phyloP scores from a whole-genome alignment of 2,113 vertebrate species.

The human (Homo sapiens) region GRCh38 chr14:64069501-64070000 shows the following conservation, averaged over 20 bases:
- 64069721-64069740: neutral
- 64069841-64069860: neutral
- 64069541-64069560: neutral
- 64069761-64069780: neutral
- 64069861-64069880: neutral
- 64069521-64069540: neutral
- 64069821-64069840: neutral
- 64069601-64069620: too few relatives aligned
- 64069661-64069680: neutral
- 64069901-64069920: neutral
- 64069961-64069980: neutral
- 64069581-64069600: neutral
- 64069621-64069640: neutral
- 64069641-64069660: neutral
- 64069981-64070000: neutral
- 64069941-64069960: neutral
- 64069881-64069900: neutral
- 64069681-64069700: neutral
- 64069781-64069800: neutral
- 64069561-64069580: neutral
- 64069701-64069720: neutral
- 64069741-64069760: neutral
- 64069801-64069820: neutral
- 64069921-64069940: accelerated
- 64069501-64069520: neutral